These are phyloP conservation scores for Bubo scandiacus DNA, from an alignment of 2,113 vertebrate species.

Conservation along the genomic window DNA sequence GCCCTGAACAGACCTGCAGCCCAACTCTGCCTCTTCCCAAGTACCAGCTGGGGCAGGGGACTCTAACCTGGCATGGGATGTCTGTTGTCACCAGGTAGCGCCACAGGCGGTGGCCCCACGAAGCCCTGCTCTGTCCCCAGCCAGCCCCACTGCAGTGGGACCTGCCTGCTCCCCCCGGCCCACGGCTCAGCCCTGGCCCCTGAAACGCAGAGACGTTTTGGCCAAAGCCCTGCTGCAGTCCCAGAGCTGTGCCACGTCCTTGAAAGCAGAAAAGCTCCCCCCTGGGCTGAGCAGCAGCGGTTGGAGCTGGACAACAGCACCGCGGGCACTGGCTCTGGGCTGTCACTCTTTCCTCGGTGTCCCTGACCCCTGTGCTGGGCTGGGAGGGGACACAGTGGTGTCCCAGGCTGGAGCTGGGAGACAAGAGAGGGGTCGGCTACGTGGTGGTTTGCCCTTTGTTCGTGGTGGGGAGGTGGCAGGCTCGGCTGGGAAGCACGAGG, in stretches of 20 bases:
- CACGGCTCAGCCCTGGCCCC: not conserved
- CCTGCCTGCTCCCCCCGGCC: not conserved
- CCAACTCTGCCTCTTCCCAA: not conserved
- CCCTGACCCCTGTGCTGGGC: not conserved
- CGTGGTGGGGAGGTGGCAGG: not conserved
- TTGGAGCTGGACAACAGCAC: not conserved
- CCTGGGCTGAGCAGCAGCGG: not conserved
- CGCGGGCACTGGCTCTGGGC: not conserved
- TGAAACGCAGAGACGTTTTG: not conserved
- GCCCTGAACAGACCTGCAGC: not conserved
- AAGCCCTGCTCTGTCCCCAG: not conserved
- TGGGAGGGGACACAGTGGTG: not conserved
- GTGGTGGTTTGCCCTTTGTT: not conserved
- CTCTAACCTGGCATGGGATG: not conserved
- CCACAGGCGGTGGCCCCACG: accelerated
- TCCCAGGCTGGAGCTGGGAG: not conserved
- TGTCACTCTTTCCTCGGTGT: not conserved
- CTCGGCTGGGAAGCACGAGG: accelerated
- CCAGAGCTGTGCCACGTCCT: not conserved
- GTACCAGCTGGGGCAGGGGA: no score
- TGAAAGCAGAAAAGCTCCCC: not conserved
- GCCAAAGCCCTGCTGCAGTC: not conserved
- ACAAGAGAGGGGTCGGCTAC: not conserved
- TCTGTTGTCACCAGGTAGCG: not conserved
- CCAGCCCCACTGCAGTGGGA: not conserved